Percentiles rank a stretch among this genome's conserved stretches.
These are phyloP conservation scores for Setophaga petechia DNA, from an alignment of 2,113 vertebrate genomes.

Conservation along the genomic window DNA sequence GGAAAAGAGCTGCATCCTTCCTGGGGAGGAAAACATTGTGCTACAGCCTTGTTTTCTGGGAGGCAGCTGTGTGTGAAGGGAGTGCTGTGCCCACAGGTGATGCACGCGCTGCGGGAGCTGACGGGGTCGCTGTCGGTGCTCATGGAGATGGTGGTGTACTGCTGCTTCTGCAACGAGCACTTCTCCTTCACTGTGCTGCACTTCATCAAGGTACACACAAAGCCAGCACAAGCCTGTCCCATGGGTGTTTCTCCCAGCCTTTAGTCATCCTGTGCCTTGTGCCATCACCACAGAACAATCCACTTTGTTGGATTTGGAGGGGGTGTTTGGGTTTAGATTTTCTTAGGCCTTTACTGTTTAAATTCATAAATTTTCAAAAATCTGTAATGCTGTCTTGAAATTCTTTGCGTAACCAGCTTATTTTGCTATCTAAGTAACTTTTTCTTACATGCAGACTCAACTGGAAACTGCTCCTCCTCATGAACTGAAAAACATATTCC, in stretches of 20 bases:
- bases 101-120: constrained; percentile 94
- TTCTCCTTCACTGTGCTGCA: constrained; percentile 93
- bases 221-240: background rate
- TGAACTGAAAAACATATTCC: constrained; percentile 96
- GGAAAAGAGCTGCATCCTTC: background rate
- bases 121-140: constrained; percentile 87
- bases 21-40: background rate
- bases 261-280: background rate
- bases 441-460: constrained; percentile 80
- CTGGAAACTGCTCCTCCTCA: constrained; percentile 95
- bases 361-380: background rate
- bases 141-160: constrained; percentile 93
- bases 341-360: background rate
- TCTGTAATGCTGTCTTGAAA: background rate
- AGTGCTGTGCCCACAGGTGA: constrained; percentile 78
- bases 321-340: background rate
- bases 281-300: background rate
- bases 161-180: constrained; percentile 93
- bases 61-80: background rate
- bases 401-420: background rate
- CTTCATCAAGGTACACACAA: constrained; percentile 87
- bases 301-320: background rate
- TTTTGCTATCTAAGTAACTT: background rate
- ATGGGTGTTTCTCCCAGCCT: background rate
- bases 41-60: background rate